These are phyloP conservation scores for Aradophagus sp. DNA, from an alignment of 1,140 invertebrate species.

Conservation along the genomic window DNA sequence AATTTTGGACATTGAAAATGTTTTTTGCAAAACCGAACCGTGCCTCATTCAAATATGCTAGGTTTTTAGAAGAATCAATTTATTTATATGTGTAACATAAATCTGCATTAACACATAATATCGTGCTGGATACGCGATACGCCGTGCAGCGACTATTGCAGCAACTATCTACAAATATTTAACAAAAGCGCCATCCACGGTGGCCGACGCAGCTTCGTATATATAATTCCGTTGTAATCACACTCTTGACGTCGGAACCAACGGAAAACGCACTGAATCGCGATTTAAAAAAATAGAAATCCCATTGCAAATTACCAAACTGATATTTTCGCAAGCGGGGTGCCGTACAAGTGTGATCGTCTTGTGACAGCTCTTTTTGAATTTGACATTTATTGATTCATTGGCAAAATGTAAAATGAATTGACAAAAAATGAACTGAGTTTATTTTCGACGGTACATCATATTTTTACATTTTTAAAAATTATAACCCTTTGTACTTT, in stretches of 20 bases:
- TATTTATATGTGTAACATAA: slow-evolving; percentile 70
- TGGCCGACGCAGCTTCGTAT: slow-evolving; percentile 23
- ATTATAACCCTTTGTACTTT: too few relatives aligned
- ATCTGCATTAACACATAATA: slow-evolving; percentile 71
- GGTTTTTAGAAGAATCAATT: slow-evolving; percentile 63
- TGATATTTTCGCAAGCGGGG: slow-evolving; percentile 16
- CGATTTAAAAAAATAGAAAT: slow-evolving; percentile 43
- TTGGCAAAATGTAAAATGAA: too few relatives aligned
- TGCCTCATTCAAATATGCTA: slow-evolving; percentile 8
- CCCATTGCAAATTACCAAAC: slow-evolving; percentile 42
- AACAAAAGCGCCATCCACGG: slow-evolving; percentile 62
- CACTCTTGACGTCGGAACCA: slow-evolving; percentile 6
- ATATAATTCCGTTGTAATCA: slow-evolving; percentile 10
- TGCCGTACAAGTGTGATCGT: slow-evolving; percentile 11
- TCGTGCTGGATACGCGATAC: slow-evolving; percentile 69
- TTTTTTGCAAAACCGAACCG: slow-evolving; percentile 16
- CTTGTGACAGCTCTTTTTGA: too few relatives aligned
- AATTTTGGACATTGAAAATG: too few relatives aligned
- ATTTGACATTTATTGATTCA: too few relatives aligned
- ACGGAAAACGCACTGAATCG: slow-evolving; percentile 10
- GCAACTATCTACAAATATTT: slow-evolving; percentile 73
- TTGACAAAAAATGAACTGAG: too few relatives aligned
- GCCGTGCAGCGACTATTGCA: too few relatives aligned
- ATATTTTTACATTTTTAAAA: too few relatives aligned
- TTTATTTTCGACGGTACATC: too few relatives aligned